Conservation (phyloP, 30 jellyfish, hydroid and myxozoan species). For the Kudoa iwatai region DNA sequence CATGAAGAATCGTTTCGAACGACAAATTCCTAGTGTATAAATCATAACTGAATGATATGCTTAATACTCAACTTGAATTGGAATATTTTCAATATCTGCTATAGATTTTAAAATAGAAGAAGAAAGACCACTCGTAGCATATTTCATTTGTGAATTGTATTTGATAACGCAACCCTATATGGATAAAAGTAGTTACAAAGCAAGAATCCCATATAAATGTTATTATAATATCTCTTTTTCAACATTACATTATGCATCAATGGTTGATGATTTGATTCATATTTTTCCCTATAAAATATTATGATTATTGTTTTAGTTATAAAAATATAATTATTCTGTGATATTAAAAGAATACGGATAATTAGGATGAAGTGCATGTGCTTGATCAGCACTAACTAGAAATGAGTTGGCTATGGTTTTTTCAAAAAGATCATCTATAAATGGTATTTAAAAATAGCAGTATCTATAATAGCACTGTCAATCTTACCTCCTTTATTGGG, state of each 20-base stretch:
- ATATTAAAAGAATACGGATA: conserved; percentile 7
- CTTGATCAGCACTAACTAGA: conserved; percentile 74
- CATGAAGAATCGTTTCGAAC: conserved; percentile 62
- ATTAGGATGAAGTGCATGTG: conserved; percentile 78
- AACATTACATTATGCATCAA: conserved; percentile 7
- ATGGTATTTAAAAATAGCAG: conserved; percentile 3
- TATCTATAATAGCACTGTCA: neutral
- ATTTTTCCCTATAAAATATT: conserved; percentile 9
- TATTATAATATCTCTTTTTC: neutral
- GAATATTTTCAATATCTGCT: conserved; percentile 15
- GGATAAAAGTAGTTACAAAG: neutral
- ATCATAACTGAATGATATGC: too few species aligned
- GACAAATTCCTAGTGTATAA: conserved; percentile 19
- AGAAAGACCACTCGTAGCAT: conserved; percentile 52
- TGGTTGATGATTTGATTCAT: conserved; percentile 35
- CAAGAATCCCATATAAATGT: neutral
- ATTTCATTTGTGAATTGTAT: conserved; percentile 16
- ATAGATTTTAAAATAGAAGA: conserved; percentile 18
- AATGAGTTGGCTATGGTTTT: conserved; percentile 23
- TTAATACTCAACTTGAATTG: too few species aligned
- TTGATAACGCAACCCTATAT: conserved; percentile 11
- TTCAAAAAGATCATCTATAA: conserved; percentile 6
- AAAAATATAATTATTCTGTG: neutral
- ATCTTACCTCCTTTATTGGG: too few species aligned
- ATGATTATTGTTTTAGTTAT: neutral